phyloP scores from a whole-genome alignment of 1,140 invertebrate species.

The Trichogramma pretiosum region DNA sequence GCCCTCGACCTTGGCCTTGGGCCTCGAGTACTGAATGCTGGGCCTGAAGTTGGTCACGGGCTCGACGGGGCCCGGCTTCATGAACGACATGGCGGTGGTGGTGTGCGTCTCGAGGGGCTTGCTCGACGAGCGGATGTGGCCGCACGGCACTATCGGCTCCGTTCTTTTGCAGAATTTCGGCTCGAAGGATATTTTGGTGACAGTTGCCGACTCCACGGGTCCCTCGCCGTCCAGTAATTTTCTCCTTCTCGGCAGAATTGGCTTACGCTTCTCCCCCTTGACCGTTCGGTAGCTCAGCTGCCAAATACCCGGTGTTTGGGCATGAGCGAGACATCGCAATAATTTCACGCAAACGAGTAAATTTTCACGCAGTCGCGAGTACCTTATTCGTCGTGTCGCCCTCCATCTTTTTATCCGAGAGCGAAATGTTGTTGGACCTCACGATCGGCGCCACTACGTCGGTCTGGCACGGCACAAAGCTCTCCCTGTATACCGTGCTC shows the following conservation, averaged over 20 bases:
- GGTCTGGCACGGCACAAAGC: constrained; percentile 24
- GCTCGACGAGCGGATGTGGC: constrained; percentile 38
- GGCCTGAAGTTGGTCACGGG: constrained; percentile 31
- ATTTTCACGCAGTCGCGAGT: constrained; percentile 2
- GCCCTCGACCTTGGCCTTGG: constrained; percentile 47
- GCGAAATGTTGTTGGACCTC: constrained; percentile 27
- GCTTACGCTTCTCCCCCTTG: constrained; percentile 24
- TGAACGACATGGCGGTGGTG: constrained; percentile 31
- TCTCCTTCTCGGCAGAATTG: constrained; percentile 27
- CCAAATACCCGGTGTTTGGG: too few relatives aligned
- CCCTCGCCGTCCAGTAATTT: constrained; percentile 43
- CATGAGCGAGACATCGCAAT: background rate
- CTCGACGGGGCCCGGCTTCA: constrained; percentile 22
- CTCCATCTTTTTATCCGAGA: constrained; percentile 31
- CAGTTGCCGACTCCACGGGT: constrained; percentile 61
- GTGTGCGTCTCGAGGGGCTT: constrained; percentile 34
- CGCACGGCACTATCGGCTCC: constrained; percentile 32
- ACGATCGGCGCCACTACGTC: constrained; percentile 25
- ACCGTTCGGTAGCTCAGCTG: constrained; percentile 36
- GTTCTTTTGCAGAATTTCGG: constrained; percentile 47
- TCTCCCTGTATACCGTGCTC: constrained; percentile 35
- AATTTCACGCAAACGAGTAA: background rate
- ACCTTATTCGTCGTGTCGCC: constrained; percentile 38
- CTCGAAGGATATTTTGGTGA: constrained; percentile 58
- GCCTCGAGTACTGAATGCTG: constrained; percentile 32